Base-by-base conservation (phyloP, 1,140 invertebrate genomes). In the Drosophila sp. region DNA sequence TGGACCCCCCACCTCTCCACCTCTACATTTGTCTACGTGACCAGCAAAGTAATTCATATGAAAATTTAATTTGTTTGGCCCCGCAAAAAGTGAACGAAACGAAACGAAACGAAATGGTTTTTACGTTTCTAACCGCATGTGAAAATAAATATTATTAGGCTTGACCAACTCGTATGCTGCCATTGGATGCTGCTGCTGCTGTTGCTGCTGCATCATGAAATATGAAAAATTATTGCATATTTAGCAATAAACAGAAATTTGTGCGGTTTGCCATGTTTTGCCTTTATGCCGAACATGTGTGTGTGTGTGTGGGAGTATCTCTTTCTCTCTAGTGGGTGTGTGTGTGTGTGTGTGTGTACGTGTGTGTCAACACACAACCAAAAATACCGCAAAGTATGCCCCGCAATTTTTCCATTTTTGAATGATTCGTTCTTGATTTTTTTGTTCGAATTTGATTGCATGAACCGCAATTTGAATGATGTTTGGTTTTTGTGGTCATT, bases 21-120 rank as follows among this genome's bases (percentile, higher is more conserved):
- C 44, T 44, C 50, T 17, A 56, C n/a, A 32, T 29, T 41, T n/a
- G 54, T 6, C 62, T 89, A 87, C 84, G 84, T 87, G 84, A 87
- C 84, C 84, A 78, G 84, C 76, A 87, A 79, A 78, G 82, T 84
- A 87, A 87, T 87, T 89, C 77, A 89, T 80, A 87, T 87, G 84
- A 87, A 87, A 87, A 87, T 87, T 87, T 87, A 87, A 87, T 87
- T 87, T 87, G 84, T 86, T 50, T 50, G 44, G 44, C 23, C 44
- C 44, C 1, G 44, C 44, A 50, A 27, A 50, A 50, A 50, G 44
- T 79, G 55, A 47, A 67, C 57, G 70, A 81, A 86, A 50, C 44
- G 44, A 80, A 86, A 44, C 41, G 41, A 50, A 50, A 79, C 71
- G 67, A 81, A 85, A 86, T 79, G 66, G 73, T 86, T 81, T 86